Evolutionary conservation across 2,888 invertebrate species (phyloP).

Genomic region (Strigamia transsilvanica): DNA sequence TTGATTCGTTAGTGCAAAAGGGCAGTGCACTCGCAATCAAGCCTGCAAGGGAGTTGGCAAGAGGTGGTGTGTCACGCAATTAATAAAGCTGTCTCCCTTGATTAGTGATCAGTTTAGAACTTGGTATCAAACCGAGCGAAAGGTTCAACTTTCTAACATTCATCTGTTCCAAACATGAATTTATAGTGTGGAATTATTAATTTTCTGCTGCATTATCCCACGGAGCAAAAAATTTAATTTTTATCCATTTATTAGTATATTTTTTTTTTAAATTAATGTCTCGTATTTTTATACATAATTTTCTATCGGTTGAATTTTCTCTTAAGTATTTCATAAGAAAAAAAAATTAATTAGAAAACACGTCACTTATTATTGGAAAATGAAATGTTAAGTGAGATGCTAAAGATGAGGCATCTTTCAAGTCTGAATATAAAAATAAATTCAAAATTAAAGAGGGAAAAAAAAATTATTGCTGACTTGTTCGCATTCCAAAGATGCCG

Average conservation of each 20-base stretch:
- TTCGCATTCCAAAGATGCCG: conserved; percentile 42
- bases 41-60: conserved; percentile 23
- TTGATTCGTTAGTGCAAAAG: conserved; percentile 33
- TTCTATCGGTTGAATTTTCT: too few species aligned
- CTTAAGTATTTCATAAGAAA: too few species aligned
- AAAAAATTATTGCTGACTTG: conserved; percentile 42
- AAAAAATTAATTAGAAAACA: too few species aligned
- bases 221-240: too few species aligned
- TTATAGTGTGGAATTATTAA: background rate
- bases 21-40: conserved; percentile 42
- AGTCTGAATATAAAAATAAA: background rate
- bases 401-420: background rate
- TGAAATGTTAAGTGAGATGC: background rate
- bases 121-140: conserved; percentile 9
- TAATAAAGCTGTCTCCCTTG: conserved; percentile 42
- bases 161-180: background rate
- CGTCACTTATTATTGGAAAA: too few species aligned
- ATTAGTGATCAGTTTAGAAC: conserved; percentile 42
- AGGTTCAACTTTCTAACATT: conserved; percentile 5
- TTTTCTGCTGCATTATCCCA: too few species aligned
- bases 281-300: too few species aligned
- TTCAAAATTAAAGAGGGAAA: background rate
- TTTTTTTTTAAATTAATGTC: too few species aligned
- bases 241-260: too few species aligned
- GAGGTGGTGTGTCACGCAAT: conserved; percentile 37